Conservation (phyloP, 2,888 invertebrate genomes). For the Dryococelus australis region DNA sequence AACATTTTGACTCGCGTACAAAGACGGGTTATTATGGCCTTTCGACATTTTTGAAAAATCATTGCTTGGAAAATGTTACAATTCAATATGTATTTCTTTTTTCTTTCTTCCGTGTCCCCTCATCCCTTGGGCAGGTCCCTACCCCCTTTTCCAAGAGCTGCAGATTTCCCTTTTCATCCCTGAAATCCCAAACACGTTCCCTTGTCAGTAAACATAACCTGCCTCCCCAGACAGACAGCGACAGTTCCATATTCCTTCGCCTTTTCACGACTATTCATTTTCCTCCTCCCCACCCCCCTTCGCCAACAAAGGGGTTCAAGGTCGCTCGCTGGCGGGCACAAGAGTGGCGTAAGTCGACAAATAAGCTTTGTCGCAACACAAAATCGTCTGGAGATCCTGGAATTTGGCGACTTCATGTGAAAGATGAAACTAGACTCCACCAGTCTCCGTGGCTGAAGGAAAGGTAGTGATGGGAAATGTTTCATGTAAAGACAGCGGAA, state of each 20-base stretch:
- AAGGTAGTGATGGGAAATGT: no score
- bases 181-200: neutral
- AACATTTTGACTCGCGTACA: conserved; percentile 3
- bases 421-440: no score
- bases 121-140: neutral
- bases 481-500: no score
- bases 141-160: neutral
- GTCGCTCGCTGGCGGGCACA: neutral
- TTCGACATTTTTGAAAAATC: conserved; percentile 13
- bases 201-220: neutral
- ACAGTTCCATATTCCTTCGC: neutral
- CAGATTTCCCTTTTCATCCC: neutral
- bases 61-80: conserved; percentile 24
- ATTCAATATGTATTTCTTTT: neutral
- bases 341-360: neutral
- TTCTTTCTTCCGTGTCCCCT: neutral
- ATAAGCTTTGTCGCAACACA: neutral
- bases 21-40: conserved; percentile 3
- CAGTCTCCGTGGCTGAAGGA: no score
- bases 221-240: neutral
- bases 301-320: neutral
- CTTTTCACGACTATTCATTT: neutral
- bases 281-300: neutral
- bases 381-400: no score
- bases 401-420: no score